phyloP scores from a whole-genome alignment of 2,888 invertebrate species.

The Meiosimyza decipiens region DNA sequence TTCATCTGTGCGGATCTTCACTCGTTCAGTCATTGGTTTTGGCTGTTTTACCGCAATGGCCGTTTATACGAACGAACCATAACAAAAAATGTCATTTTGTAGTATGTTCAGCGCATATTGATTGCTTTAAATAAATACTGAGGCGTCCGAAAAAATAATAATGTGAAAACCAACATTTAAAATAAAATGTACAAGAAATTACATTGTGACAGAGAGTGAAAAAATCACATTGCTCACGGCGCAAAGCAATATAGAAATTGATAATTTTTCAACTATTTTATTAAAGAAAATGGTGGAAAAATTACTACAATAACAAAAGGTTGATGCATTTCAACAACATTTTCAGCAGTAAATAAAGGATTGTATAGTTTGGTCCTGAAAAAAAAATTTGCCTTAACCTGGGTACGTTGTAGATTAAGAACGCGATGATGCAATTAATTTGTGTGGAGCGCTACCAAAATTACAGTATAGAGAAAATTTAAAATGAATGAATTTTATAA shows the following conservation, averaged over 20 bases:
- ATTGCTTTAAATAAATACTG: constrained; percentile 33
- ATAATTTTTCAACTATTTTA: constrained; percentile 29
- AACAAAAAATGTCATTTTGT: constrained; percentile 16
- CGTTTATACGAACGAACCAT: too few species aligned
- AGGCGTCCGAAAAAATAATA: constrained; percentile 42
- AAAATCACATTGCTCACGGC: constrained; percentile 40
- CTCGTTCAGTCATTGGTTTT: too few species aligned
- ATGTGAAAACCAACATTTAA: constrained; percentile 39
- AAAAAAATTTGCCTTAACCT: constrained; percentile 23
- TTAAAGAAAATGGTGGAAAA: constrained; percentile 25
- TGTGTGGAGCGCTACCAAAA: neutral
- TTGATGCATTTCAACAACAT: constrained; percentile 9
- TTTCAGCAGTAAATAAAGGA: constrained; percentile 22
- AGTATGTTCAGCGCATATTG: constrained; percentile 38
- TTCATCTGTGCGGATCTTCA: too few species aligned
- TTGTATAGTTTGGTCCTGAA: constrained; percentile 28
- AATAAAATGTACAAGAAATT: constrained; percentile 40
- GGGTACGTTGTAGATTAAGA: constrained; percentile 17
- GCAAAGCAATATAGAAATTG: constrained; percentile 35
- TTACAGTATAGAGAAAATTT: constrained; percentile 31
- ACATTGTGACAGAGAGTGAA: constrained; percentile 42
- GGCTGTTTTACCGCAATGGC: too few species aligned
- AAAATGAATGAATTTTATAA: constrained; percentile 7
- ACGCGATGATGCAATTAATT: constrained; percentile 40
- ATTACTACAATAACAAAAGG: constrained; percentile 18